Base-by-base conservation (phyloP, 2,888 invertebrate genomes). In the Carabus problematicus region DNA sequence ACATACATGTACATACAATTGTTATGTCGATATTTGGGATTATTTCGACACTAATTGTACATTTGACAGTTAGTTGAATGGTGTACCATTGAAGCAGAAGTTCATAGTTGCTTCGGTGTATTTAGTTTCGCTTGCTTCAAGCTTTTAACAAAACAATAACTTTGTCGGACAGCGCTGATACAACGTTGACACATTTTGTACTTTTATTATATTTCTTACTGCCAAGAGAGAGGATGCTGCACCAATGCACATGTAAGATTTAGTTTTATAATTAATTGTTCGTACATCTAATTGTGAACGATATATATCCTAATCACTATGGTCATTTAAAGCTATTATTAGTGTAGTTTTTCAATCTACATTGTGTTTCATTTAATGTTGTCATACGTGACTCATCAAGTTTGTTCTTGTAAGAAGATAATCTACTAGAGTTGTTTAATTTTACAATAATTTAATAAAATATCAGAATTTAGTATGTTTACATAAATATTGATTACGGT, bases 201-300 rank as follows among this genome's bases (percentile, higher is more conserved):
- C 49, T 64, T 64, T 29, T 55, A 64, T 64, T 29, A 29, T 64
- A 42, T 54, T 54, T 55, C 64, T 42, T 64, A 55, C 47, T 47
- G 59, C 49, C 52, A 18, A 41, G 61, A 56, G 18, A 62, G 43
- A 52, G 52, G 55, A 59, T 54, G 39, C 55, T 39, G 45, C 58
- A 49, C 45, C 45, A 55, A 14, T 56, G 47, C 61, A 59, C 61
- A 60, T 68, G 43, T 58, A 47, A 68, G 61, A 49, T 68, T 68
- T 14, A 52, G 16, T 12, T 63, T n/a, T 29, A 29, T 29, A 29
- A 29, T 29, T 29, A 29, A 29, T 6, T 29, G 6, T 12, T 41
- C 9, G n/a, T 12, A 45, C 7, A 12, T 45, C 3, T 52, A 14
- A 52, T 9, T 52, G 12, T 52, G n/a, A 14, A 14, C 12, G 29